phyloP scores from a whole-genome alignment of 2,888 invertebrate species.

The Stomorhina lunata region DNA sequence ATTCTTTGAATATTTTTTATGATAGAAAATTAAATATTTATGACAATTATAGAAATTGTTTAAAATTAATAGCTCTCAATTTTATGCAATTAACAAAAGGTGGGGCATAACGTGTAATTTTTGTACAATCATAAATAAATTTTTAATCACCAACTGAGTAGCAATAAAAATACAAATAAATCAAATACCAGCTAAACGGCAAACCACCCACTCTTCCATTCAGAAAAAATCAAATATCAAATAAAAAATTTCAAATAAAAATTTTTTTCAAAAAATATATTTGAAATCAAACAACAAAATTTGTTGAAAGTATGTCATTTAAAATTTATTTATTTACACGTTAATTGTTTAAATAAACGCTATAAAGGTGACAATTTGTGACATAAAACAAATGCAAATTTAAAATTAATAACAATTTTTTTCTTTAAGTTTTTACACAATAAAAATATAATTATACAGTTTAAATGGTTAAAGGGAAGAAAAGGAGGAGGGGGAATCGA shows the following conservation, averaged over 20 bases:
- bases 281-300: background rate
- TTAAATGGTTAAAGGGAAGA: no score
- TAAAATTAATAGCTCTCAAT: background rate
- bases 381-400: conserved; percentile 34
- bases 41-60: conserved; percentile 20
- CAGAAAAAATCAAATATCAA: no score
- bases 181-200: conserved; percentile 2
- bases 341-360: conserved; percentile 49
- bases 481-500: no score
- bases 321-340: conserved; percentile 45
- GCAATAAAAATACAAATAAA: conserved; percentile 11
- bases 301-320: conserved; percentile 43
- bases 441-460: conserved; percentile 20
- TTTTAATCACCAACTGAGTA: background rate
- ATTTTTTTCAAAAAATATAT: background rate
- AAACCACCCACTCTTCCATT: conserved; percentile 32
- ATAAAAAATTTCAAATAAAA: conserved; percentile 16
- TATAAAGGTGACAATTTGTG: conserved; percentile 55
- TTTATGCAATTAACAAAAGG: background rate
- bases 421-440: background rate
- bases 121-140: background rate
- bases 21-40: conserved; percentile 21
- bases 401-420: no score
- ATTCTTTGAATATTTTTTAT: background rate
- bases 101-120: no score